Evolutionary conservation across 2,888 invertebrate genomes (phyloP).

Genomic region (Sipha maydis): DNA sequence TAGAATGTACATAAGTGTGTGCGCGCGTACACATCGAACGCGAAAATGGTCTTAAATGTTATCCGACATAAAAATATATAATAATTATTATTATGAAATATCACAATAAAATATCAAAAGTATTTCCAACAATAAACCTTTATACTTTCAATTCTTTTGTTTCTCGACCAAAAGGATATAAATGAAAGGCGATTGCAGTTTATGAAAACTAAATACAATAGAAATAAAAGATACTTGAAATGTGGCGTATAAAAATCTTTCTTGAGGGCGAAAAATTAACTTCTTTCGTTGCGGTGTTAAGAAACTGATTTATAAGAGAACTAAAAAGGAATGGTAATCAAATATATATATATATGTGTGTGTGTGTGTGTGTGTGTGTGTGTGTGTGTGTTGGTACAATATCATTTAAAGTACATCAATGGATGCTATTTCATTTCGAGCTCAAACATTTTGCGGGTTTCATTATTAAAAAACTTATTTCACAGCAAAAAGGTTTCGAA

Average conservation of each 20-base stretch:
- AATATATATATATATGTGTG: not conserved
- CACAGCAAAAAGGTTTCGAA: no score
- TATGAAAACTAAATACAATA: conserved; percentile 15
- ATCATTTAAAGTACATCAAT: not conserved
- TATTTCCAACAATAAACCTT: conserved; percentile 18
- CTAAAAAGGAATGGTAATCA: not conserved
- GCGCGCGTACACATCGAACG: no score
- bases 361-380: no score
- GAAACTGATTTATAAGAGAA: conserved; percentile 16
- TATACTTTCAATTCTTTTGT: conserved; percentile 9
- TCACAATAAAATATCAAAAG: conserved; percentile 32
- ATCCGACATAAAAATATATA: not conserved
- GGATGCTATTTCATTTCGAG: not conserved
- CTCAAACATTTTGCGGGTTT: not conserved
- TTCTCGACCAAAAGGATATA: conserved; percentile 13
- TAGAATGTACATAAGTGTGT: no score
- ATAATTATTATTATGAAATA: conserved; percentile 1
- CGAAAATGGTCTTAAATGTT: not conserved
- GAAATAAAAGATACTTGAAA: conserved; percentile 6
- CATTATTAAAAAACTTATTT: conserved; percentile 30
- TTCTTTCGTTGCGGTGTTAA: not conserved
- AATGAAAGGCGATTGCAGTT: not conserved
- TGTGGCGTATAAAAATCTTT: conserved; percentile 7
- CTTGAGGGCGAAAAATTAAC: not conserved
- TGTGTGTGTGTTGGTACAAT: not conserved